A percentile compares a stretch with the other conserved stretches of the same genome.
These are phyloP conservation scores for Belonocnema kinseyi DNA, from an alignment of 1,140 invertebrate genomes.

Conservation along the genomic window DNA sequence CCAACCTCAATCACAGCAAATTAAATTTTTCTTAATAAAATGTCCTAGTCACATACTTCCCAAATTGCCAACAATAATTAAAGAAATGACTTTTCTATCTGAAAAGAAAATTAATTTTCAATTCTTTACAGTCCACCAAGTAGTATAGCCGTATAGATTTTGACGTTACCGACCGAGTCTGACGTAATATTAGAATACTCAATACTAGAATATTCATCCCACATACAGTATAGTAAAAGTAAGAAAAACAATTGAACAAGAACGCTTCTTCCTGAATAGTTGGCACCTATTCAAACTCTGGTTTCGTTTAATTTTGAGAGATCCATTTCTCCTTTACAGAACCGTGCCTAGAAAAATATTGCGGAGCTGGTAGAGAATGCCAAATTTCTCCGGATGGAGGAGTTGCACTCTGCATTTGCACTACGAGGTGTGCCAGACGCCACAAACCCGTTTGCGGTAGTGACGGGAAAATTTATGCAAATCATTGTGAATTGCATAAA, in stretches of 20 bases:
- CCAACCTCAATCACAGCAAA: no score
- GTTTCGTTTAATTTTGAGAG: slow-evolving; percentile 14
- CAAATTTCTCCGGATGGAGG: slow-evolving; percentile 72
- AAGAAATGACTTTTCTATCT: no score
- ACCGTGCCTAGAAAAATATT: slow-evolving; percentile 81
- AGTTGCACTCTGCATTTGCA: slow-evolving; percentile 80
- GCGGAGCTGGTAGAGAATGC: slow-evolving; percentile 83
- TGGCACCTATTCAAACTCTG: slow-evolving; percentile 24
- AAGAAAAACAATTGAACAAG: not conserved
- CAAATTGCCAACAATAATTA: no score
- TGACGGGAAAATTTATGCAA: slow-evolving; percentile 84
- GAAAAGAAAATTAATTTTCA: no score
- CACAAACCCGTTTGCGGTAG: slow-evolving; percentile 84
- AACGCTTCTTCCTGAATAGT: not conserved
- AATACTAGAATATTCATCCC: no score
- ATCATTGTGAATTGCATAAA: slow-evolving; percentile 86
- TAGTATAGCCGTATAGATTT: no score
- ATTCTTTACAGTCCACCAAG: no score
- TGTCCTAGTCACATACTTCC: no score
- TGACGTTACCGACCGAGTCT: no score
- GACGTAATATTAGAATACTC: no score
- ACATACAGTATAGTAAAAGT: no score
- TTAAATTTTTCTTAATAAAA: no score
- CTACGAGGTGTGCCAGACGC: slow-evolving; percentile 74
- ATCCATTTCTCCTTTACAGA: slow-evolving; percentile 70